Conservation (phyloP, 2,113 vertebrate species). For the Erinaceus europaeus region DNA sequence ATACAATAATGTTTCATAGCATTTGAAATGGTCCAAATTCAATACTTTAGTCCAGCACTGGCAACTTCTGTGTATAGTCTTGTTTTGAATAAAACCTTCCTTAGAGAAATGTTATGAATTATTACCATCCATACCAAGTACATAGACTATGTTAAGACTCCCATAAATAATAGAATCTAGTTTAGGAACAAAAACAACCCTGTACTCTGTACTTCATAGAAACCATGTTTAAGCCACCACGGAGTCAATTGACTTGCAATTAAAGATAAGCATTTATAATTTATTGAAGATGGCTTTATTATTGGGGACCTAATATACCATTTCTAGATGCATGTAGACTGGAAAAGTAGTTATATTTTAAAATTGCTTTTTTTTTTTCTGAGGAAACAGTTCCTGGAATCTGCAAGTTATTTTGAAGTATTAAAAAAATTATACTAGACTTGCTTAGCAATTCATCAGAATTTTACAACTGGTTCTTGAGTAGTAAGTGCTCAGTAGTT, state of each 20-base stretch:
- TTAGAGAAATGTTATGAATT: neutral
- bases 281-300: neutral
- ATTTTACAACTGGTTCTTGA: neutral
- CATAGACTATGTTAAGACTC: neutral
- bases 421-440: too few relatives aligned
- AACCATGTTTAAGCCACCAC: neutral
- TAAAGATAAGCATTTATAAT: neutral
- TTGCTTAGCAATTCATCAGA: neutral
- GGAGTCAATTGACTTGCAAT: neutral
- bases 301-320: neutral
- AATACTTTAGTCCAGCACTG: neutral
- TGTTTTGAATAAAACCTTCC: neutral
- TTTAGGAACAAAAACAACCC: neutral
- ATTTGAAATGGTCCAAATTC: neutral
- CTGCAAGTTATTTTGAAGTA: neutral
- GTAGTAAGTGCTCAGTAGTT: neutral
- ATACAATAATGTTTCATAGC: neutral
- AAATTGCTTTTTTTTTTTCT: slow-evolving; percentile 17
- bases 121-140: neutral
- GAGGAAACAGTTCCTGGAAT: neutral
- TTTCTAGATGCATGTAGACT: neutral
- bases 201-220: too few relatives aligned
- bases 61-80: neutral
- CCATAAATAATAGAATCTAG: neutral
- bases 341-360: neutral